Base-by-base conservation (phyloP, 2,113 vertebrate species). In the Halichoeres trimaculatus region DNA sequence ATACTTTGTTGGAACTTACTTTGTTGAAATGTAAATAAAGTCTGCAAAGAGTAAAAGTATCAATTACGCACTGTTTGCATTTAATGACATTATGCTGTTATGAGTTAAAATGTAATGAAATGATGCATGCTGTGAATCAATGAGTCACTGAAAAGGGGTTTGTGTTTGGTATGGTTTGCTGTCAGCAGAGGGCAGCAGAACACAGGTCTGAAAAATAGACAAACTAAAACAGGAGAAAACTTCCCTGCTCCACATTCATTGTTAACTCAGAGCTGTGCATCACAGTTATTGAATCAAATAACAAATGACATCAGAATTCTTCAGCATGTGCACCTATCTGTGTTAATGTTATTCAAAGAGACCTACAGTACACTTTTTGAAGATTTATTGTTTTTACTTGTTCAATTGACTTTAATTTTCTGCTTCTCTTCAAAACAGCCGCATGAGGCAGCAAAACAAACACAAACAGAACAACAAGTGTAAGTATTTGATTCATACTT, bases 121-220 rank as follows among this genome's bases (percentile, higher is more conserved):
- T 53, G 3, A 47, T 63, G 14, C 12, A 45, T 7, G 16, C 17
- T 19, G 45, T 24, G 1, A 48, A 8, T n/a, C 12, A 36, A 2
- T 10, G 1, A n/a, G n/a, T 17, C 17, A 7, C 23, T 35, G 14
- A 14, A 12, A 23, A 51, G 26, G n/a, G 2, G 10, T 26, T 12
- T 4, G 1, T 50, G 1, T 16, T 9, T 35, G 30, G 4, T 22
- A 41, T 17, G 9, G 36, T 13, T 57, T 12, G 19, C 8, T 0
- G 16, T 43, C 92, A 88, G 84, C 70, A 93, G 92, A 85, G 74
- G 83, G 88, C 80, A 88, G 89, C 85, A 83, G 55, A 19, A 64
- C 23, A 89, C 81, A 85, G 76, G 53, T 2, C 30, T 64, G 51
- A 65, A 8, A 43, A 70, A 13, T 23, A 2, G 7, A 10, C 19